phyloP scores from a whole-genome alignment of 2,888 invertebrate species.

The Hetaerina titia region DNA sequence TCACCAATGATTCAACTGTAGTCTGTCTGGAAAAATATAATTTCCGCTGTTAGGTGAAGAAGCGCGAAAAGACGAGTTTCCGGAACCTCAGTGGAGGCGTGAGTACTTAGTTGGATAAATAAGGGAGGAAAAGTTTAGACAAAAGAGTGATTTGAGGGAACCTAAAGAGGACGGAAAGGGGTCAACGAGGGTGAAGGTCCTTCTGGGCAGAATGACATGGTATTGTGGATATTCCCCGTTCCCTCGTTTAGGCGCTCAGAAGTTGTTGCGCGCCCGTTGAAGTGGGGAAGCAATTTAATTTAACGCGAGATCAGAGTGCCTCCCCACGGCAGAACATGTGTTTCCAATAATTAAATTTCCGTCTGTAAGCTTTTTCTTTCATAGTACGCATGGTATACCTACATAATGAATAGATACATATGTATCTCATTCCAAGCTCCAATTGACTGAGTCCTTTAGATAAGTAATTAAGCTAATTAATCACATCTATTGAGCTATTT shows the following conservation, averaged over 20 bases:
- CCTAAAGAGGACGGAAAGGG: background rate
- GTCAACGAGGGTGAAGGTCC: background rate
- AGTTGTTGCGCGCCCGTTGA: background rate
- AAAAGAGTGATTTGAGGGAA: background rate
- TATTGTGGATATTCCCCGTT: background rate
- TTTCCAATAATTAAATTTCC: background rate
- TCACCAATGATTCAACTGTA: background rate
- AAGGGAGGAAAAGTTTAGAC: background rate
- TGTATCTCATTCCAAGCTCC: too few relatives aligned
- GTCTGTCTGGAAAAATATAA: background rate
- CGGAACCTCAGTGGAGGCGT: background rate
- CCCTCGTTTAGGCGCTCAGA: background rate
- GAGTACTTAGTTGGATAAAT: background rate
- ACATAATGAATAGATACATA: too few relatives aligned
- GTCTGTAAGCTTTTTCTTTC: background rate
- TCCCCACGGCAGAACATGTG: background rate
- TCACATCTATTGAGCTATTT: too few relatives aligned
- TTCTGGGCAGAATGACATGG: background rate
- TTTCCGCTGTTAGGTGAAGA: background rate
- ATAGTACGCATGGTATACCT: background rate
- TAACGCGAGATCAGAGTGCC: background rate
- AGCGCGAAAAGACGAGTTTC: background rate
- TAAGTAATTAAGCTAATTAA: too few relatives aligned
- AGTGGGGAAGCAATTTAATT: background rate
- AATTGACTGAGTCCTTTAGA: too few relatives aligned